Base-by-base conservation (phyloP, 2,797 vertebrate species). In the Enteromius unitaeniatus region DNA sequence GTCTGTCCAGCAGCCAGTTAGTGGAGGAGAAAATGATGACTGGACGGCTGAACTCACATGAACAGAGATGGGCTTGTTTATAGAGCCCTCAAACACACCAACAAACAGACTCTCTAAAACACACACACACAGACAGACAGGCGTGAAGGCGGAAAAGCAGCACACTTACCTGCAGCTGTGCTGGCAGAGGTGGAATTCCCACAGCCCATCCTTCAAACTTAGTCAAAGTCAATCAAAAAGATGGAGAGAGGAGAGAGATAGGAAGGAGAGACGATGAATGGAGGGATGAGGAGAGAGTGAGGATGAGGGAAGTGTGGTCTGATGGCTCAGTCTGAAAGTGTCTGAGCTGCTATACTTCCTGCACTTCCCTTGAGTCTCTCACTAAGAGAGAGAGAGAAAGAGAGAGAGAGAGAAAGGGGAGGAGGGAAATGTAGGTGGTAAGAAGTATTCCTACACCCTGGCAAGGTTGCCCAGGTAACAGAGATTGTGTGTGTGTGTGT, bases 131-230 rank as follows among this genome's bases (percentile, higher is more conserved):
- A n/a, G n/a, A 67, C n/a, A 28, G 40, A 78, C n/a, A 84, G 7
- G 75, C 10, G 51, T 23, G 72, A 17, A 28, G 23, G 11, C 8
- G 67, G n/a, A 37, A 68, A 69, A 53, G 31, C 21, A 14, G 4
- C 49, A 15, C 53, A 82, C 93, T 82, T 87, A 72, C 88, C 88
- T 83, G 81, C 83, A 80, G 45, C 84, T 70, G 42, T 88, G 82
- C 15, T 87, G 68, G 84, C 58, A 68, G 88, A 79, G 21, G 91
- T 92, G 58, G 94, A 95, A 87, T 93, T 92, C 69, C 93, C 93
- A 92, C 93, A 95, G 75, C 93, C 93, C 93, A 94, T 94, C 21
- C 15, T 85, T 40, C 21, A 55, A 19, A 67, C 42, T 42, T 75
- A 14, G 3, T 13, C 23, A 40, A 65, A 84, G 58, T 49, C 49